A percentile compares a stretch with the other conserved stretches of the same genome.
Conservation (phyloP, 1,140 invertebrate species). For the Atopsyche davidsoni region DNA sequence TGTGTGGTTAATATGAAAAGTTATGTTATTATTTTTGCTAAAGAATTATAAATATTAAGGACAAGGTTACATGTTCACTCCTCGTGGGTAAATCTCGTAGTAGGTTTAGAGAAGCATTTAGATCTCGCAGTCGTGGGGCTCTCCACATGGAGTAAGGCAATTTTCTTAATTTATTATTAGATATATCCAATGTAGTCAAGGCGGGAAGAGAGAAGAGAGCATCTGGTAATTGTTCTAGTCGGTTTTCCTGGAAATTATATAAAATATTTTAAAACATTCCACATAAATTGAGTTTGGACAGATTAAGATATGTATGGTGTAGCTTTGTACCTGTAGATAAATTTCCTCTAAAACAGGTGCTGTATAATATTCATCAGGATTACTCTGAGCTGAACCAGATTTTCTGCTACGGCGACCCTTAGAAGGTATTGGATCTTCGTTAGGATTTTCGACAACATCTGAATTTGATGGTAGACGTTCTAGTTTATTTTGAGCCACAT, state of each 20-base stretch:
- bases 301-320: neutral
- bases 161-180: conserved; percentile 87
- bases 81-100: conserved; percentile 67
- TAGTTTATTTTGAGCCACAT: conserved; percentile 83
- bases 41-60: conserved; percentile 9
- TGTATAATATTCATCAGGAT: conserved; percentile 43
- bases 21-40: neutral
- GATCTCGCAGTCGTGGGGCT: conserved; percentile 79
- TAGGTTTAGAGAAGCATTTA: conserved; percentile 90
- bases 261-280: conserved; percentile 6
- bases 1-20: neutral
- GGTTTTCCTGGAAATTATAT: conserved; percentile 67
- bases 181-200: conserved; percentile 79
- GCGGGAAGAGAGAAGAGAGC: conserved; percentile 76
- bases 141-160: conserved; percentile 85
- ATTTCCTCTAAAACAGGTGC: conserved; percentile 83
- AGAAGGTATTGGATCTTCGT: conserved; percentile 33
- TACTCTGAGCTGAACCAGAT: conserved; percentile 17
- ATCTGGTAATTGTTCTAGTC: conserved; percentile 70
- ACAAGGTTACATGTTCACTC: conserved; percentile 24
- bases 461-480: conserved; percentile 56
- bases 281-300: conserved; percentile 2
- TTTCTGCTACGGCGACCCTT: conserved; percentile 34
- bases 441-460: conserved; percentile 39
- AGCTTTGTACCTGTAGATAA: conserved; percentile 59